Evolutionary conservation across 1,140 invertebrate genomes (phyloP), one percentile per base, ranked within the genome.

Genomic region (Pygmarrhopalites habei): DNA sequence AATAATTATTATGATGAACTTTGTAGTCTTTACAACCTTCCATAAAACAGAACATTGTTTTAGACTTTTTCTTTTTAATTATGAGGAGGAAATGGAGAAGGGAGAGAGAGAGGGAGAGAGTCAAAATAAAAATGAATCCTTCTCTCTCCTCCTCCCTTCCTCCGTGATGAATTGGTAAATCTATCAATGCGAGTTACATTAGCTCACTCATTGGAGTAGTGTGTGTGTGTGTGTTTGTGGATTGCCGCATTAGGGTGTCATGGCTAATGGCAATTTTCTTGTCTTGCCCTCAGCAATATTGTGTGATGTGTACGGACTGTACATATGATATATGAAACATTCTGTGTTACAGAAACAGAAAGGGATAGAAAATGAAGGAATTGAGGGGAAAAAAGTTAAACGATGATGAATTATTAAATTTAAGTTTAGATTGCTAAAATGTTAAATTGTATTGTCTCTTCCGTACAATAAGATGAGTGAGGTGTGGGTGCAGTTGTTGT

Each of bases 1-100:
- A 52, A 52, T 52, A 52, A 52, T 52, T 28, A 52, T 52, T 52
- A 52, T 28, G 25, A 26, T 52, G 49, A 52, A 28, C 49, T 52
- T 52, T 52, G 49, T 52, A 52, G 23, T 5, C 49, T 52, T 52
- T 52, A 52, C 49, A 7, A 52, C 28, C 23, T 26, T 29, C 49
- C 49, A 28, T 52, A 52, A 52, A 52, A 52, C n/a, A 7, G 14
- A 19, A 52, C 49, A 52, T 52, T 52, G 49, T 52, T 29, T 52
- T 28, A n/a, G n/a, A 28, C 21, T 52, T 52, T 35, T 35, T 35
- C 32, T 35, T 35, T 35, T 52, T 52, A 52, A 52, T 52, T 52
- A 52, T 29, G 28, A 26, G 49, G n/a, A n/a, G n/a, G n/a, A n/a
- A n/a, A n/a, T n/a, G n/a, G n/a, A n/a, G n/a, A n/a, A n/a, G n/a